Conservation (phyloP, 2,888 invertebrate genomes). For the Stomorhina lunata region DNA sequence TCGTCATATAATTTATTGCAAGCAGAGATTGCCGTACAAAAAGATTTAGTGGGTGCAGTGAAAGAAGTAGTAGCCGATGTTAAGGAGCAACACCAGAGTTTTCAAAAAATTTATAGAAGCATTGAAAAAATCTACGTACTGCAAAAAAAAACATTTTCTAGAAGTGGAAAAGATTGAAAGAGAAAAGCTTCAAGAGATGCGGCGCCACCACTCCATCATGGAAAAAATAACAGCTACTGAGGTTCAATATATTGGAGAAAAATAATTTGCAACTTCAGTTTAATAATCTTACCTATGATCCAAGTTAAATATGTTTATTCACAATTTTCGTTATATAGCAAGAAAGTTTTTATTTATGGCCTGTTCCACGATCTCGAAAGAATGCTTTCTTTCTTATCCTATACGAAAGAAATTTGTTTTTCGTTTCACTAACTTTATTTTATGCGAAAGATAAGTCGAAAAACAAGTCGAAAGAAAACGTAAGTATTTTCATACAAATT, state of each 20-base stretch:
- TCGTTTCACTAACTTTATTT: no score
- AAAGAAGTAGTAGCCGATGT: background rate
- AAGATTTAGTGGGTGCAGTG: background rate
- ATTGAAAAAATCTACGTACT: background rate
- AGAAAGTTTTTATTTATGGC: background rate
- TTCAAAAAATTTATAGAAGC: background rate
- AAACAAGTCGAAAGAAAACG: no score
- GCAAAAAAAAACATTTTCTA: background rate
- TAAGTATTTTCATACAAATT: no score
- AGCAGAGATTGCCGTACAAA: background rate
- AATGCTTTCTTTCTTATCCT: no score
- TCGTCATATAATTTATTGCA: background rate
- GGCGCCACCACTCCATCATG: background rate
- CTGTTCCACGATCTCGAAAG: no score
- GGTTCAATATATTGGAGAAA: constrained; percentile 18
- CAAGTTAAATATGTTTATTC: background rate
- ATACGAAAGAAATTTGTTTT: no score
- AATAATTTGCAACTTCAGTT: background rate
- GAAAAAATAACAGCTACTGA: constrained; percentile 13
- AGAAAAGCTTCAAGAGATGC: background rate
- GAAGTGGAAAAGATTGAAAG: background rate
- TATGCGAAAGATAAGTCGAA: no score
- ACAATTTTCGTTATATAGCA: background rate
- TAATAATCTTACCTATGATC: background rate
- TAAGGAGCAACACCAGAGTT: background rate